A percentile compares a stretch with the other conserved stretches of the same genome.
These are phyloP conservation scores for Sebastes vulpes DNA, from an alignment of 2,797 vertebrate species.

Conservation along the genomic window DNA sequence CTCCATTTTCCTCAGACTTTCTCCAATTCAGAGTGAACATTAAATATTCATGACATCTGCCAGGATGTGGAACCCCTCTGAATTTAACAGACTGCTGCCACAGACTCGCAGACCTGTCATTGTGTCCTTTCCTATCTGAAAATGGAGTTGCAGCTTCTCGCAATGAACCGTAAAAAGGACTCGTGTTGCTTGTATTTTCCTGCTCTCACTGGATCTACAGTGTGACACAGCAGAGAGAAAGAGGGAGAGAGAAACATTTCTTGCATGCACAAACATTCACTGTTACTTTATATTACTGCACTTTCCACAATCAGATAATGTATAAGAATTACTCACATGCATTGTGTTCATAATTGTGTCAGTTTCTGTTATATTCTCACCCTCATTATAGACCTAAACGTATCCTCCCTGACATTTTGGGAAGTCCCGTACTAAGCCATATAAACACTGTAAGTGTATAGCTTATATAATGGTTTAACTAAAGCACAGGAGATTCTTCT, in stretches of 20 bases:
- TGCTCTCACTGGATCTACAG: neutral
- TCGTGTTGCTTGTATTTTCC: slow-evolving; percentile 36
- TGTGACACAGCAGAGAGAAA: slow-evolving; percentile 2
- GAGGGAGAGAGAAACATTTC: neutral
- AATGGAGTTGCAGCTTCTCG: slow-evolving; percentile 29
- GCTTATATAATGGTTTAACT: neutral
- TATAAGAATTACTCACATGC: neutral
- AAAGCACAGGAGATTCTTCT: neutral
- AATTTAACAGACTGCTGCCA: slow-evolving; percentile 56
- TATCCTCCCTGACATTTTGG: neutral
- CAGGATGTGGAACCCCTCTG: slow-evolving; percentile 49
- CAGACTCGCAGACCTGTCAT: slow-evolving; percentile 47
- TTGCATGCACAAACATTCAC: slow-evolving; percentile 3
- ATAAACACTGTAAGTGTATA: neutral
- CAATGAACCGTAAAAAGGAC: slow-evolving; percentile 43
- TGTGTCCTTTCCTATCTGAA: slow-evolving; percentile 51
- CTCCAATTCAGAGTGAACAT: slow-evolving; percentile 37
- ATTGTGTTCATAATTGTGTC: neutral
- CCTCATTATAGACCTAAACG: neutral
- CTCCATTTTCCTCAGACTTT: slow-evolving; percentile 34
- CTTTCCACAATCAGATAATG: neutral
- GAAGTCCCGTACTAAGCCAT: neutral
- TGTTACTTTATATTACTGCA: neutral
- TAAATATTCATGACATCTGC: slow-evolving; percentile 62
- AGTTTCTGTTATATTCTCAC: neutral